A percentile compares a stretch with the other conserved stretches of the same genome.
Evolutionary conservation across 2,888 invertebrate species (phyloP).

Genomic region (Cistogaster globosa): DNA sequence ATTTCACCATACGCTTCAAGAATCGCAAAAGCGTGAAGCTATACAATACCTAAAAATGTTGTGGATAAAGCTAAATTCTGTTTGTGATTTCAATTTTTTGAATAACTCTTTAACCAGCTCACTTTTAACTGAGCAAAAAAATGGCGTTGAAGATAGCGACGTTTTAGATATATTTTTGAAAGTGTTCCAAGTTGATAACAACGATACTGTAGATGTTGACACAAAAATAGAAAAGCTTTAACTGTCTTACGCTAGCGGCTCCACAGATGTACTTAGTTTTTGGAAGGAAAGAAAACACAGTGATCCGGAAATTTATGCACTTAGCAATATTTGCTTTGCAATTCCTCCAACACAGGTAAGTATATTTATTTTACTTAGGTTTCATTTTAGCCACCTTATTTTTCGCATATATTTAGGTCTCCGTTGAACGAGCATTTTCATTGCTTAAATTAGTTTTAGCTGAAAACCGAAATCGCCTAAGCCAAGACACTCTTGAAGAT

Average conservation of each 20-base stretch:
- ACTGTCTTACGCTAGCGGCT: not conserved
- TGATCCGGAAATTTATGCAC: slow-evolving; percentile 47
- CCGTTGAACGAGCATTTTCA: slow-evolving; percentile 37
- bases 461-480: slow-evolving; percentile 37
- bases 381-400: not conserved
- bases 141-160: slow-evolving; percentile 9
- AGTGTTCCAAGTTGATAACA: not conserved
- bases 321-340: slow-evolving; percentile 41
- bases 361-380: not conserved
- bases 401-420: slow-evolving; percentile 1
- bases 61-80: slow-evolving; percentile 19
- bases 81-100: not conserved
- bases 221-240: slow-evolving; percentile 46
- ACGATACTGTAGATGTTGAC: not conserved
- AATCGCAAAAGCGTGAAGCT: slow-evolving; percentile 12
- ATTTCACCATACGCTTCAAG: slow-evolving; percentile 1
- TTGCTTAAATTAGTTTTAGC: slow-evolving; percentile 29
- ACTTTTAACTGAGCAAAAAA: not conserved
- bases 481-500: slow-evolving; percentile 27
- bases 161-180: slow-evolving; percentile 8
- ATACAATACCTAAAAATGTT: slow-evolving; percentile 2
- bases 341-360: slow-evolving; percentile 54
- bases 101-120: not conserved
- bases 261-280: slow-evolving; percentile 24
- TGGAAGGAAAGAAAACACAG: slow-evolving; percentile 48